Conservation (phyloP, 2,113 vertebrate genomes). For the Pyxicephalus adspersus region DNA sequence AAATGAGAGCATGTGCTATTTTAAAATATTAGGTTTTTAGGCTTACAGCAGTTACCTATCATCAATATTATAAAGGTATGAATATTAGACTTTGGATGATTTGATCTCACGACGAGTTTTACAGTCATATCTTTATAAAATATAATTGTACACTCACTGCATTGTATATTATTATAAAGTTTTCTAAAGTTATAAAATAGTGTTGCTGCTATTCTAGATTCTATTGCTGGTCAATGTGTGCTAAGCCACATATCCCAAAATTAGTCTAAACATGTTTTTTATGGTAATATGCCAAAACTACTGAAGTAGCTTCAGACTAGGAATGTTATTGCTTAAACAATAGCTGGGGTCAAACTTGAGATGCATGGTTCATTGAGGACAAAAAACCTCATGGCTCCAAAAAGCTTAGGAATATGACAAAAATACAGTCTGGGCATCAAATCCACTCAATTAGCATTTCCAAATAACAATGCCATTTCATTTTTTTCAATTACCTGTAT, state of each 20-base stretch:
- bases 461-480: too few species aligned
- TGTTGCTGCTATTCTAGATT: too few species aligned
- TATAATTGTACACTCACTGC: too few species aligned
- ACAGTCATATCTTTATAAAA: too few species aligned
- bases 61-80: neutral
- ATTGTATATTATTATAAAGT: too few species aligned
- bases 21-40: too few species aligned
- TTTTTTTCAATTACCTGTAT: too few species aligned
- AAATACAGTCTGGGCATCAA: neutral
- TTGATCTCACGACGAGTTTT: too few species aligned
- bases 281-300: constrained; percentile 20
- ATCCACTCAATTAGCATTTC: neutral
- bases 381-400: constrained; percentile 12
- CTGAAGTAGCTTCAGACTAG: neutral
- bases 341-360: neutral
- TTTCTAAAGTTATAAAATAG: too few species aligned
- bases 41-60: too few species aligned
- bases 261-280: constrained; percentile 9
- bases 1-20: too few species aligned
- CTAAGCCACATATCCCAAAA: constrained; percentile 23
- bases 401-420: neutral
- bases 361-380: constrained; percentile 1
- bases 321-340: neutral
- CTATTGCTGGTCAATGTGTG: too few species aligned
- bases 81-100: neutral